Base-by-base conservation (phyloP, 1,140 invertebrate species). In the Homalodisca vitripennis region DNA sequence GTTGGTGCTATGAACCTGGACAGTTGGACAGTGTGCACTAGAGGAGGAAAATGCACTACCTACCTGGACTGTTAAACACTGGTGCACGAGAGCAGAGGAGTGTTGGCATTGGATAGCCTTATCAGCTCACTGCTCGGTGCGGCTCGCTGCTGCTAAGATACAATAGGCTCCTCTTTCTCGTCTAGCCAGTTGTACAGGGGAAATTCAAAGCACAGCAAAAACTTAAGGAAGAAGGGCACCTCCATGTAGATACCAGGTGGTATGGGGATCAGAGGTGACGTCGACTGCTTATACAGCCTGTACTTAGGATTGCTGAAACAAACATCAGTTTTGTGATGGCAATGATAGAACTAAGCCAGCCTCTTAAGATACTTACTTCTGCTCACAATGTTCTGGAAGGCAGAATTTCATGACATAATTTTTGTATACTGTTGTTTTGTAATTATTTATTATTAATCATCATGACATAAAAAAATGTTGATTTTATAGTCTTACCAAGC, bases 221-320 rank as follows among this genome's bases (percentile, higher is more conserved):
- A 93, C 78, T 95, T 95, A 10, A 96, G 77, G 62, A 89, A 89
- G 73, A 83, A 83, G 10, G 93, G 93, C 6, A 95, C 88, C 78
- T 92, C 90, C 0, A 87, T 85, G 78, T 95, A 97, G 53, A 94
- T 87, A 1, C 87, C 82, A 0, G 92, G 91, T 1, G 93, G 93
- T 72, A 95, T 87, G 3, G 92, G 93, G 74, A 97, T 91, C 68
- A 97, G 78, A 1, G 92, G 92, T 66, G 93, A 95, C 17, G 93
- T 95, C 0, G 88, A 90, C 27, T 86, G 82, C 78, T 96, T 95
- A 79, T 95, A 97, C 73, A 88, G 87, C 67, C 90, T 84, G 81
- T 97, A 97, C 74, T 91, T 88, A 27, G 89, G 84, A 79, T 91
- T 90, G 77, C 90, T 91, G 77, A 17, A 84, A 83, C n/a, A n/a